A percentile compares a stretch with the other conserved stretches of the same genome.
phyloP scores from a whole-genome alignment of 1,140 invertebrate species.

The Eupeodes corollae region DNA sequence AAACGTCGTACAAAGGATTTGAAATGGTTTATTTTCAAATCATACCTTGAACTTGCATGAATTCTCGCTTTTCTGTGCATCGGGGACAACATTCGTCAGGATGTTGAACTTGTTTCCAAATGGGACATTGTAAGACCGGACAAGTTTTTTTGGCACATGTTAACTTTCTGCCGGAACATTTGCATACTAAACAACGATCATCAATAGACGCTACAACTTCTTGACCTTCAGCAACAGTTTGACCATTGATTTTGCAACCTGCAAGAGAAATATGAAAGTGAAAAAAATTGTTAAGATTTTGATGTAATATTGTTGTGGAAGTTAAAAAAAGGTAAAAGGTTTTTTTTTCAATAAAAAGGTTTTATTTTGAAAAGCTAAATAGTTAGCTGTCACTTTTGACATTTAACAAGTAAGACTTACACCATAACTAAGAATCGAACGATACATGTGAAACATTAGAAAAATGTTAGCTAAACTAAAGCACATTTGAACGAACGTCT shows the following conservation, averaged over 20 bases:
- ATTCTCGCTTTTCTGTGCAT: constrained; percentile 53
- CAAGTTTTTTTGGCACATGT: constrained; percentile 75
- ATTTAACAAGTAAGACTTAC: too few species aligned
- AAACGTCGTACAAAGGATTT: neutral
- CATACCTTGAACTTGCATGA: constrained; percentile 42
- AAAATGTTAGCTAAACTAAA: too few species aligned
- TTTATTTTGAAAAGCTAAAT: neutral
- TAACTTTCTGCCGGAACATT: constrained; percentile 61
- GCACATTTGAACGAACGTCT: too few species aligned
- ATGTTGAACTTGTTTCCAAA: constrained; percentile 49
- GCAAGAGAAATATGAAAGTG: constrained; percentile 15
- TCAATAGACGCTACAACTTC: constrained; percentile 61
- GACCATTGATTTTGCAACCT: constrained; percentile 68
- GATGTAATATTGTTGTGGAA: constrained; percentile 1
- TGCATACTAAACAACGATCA: constrained; percentile 79
- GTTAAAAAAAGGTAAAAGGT: constrained; percentile 1
- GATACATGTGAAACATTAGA: too few species aligned
- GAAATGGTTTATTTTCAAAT: constrained; percentile 17
- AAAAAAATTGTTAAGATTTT: too few species aligned
- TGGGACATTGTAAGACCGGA: constrained; percentile 67
- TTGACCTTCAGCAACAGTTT: constrained; percentile 55
- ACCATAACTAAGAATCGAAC: too few species aligned
- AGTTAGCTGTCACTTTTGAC: too few species aligned
- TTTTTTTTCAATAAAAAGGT: constrained; percentile 1
- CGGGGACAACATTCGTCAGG: constrained; percentile 73